Conservation (phyloP, 2,113 vertebrate species). For the Silurus asotus region DNA sequence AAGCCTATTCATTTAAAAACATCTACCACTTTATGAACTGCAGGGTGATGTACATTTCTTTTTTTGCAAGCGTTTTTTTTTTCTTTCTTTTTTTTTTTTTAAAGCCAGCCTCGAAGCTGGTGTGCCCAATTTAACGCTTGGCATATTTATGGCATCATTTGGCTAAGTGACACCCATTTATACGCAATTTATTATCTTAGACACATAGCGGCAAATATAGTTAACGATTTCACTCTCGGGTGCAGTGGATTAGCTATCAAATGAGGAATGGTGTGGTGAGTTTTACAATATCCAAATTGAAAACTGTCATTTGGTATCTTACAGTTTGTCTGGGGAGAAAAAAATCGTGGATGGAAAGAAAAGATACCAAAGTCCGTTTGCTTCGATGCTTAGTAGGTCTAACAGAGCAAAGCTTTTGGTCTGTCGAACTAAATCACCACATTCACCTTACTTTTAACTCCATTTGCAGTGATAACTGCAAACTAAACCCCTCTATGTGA, state of each 20-base stretch:
- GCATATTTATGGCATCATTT: conserved; percentile 56
- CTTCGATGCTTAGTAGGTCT: neutral
- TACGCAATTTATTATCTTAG: conserved; percentile 54
- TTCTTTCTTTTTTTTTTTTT: neutral
- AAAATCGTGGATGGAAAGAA: conserved; percentile 23
- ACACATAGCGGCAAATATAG: conserved; percentile 49
- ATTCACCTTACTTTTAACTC: neutral
- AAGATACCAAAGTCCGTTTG: neutral
- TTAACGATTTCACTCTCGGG: conserved; percentile 43
- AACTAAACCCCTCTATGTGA: conserved; percentile 13
- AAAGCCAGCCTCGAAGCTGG: conserved; percentile 9
- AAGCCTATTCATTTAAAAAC: conserved; percentile 34
- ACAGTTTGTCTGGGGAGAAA: neutral
- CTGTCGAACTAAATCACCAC: neutral
- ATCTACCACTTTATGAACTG: conserved; percentile 33
- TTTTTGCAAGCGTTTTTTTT: neutral
- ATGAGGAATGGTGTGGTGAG: conserved; percentile 11
- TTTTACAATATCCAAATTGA: conserved; percentile 17
- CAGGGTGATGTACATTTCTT: conserved; percentile 22
- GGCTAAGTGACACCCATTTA: conserved; percentile 59
- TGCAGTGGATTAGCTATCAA: conserved; percentile 49
- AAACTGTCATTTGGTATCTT: conserved; percentile 4
- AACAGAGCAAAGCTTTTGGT: neutral
- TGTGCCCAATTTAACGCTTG: conserved; percentile 43
- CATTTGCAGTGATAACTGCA: neutral